These are phyloP conservation scores for Steinernema feltiae DNA, from an alignment of 1,140 invertebrate genomes.

Conservation along the genomic window DNA sequence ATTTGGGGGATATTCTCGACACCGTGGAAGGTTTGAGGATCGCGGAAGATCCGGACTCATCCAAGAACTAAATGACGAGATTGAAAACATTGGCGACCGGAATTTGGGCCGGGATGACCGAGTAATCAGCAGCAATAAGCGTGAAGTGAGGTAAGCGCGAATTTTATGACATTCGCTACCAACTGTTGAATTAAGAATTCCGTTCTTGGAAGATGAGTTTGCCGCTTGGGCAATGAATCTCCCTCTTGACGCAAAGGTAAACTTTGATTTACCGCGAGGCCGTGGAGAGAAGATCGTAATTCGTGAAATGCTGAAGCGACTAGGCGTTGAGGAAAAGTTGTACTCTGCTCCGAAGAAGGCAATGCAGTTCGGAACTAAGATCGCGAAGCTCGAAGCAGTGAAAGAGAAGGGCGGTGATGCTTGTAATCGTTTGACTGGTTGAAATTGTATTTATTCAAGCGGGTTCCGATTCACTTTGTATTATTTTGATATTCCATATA, in stretches of 20 bases:
- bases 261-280: constrained; percentile 64
- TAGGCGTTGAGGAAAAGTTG: constrained; percentile 62
- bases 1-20: constrained; percentile 81
- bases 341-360: constrained; percentile 77
- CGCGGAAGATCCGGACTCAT: constrained; percentile 2
- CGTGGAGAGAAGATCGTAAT: constrained; percentile 88
- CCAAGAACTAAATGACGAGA: constrained; percentile 36
- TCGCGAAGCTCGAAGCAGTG: constrained; percentile 72
- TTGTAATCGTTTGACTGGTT: neutral
- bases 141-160: constrained; percentile 62
- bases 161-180: constrained; percentile 36
- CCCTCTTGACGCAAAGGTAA: constrained; percentile 72
- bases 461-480: too few species aligned
- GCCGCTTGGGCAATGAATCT: constrained; percentile 67
- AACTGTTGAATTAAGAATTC: constrained; percentile 66
- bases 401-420: constrained; percentile 70
- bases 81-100: constrained; percentile 58
- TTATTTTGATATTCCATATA: neutral
- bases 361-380: constrained; percentile 95
- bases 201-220: constrained; percentile 88
- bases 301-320: constrained; percentile 66
- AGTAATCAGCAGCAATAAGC: constrained; percentile 38
- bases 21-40: constrained; percentile 28
- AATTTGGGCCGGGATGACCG: constrained; percentile 91
- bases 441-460: too few species aligned